Evolutionary conservation across 2,888 invertebrate species (phyloP), one percentile per base, ranked within the genome.

Genomic region (Yponomeuta sedellus): DNA sequence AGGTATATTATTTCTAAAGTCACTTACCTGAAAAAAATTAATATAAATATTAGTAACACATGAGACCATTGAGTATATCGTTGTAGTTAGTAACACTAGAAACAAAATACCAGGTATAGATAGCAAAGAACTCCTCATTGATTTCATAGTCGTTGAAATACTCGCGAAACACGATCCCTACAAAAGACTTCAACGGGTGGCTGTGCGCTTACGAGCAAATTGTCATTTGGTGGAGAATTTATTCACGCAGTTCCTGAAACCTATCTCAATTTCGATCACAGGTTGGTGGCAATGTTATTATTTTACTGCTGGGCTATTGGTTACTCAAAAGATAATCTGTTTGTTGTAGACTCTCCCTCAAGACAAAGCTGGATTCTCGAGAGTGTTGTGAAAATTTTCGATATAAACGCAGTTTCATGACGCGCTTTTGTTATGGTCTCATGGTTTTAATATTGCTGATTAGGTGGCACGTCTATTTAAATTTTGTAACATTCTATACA

Each of bases 171-270:
- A 16, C 44, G 12, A 52, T 52, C 44, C 19, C 39, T 63, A 63
- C 44, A 63, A 63, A 63, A 63, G 63, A 63, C 63, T 44, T 63
- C 40, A 63, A 63, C 63, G 63, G 20, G 63, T 19, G 40, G 6
- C 59, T 25, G 16, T 34, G 44, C 44, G 44, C 10, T 52, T 52
- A 52, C 44, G 16, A 52, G 16, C 16, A 52, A 52, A 52, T 16
- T 52, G 44, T 52, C 44, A 52, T 52, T 52, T 52, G 16, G 44
- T 16, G 3, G 44, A 16, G 16, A 16, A 52, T 52, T 44, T 52
- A 52, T 52, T 52, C 16, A 52, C 16, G 44, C 44, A 16, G 44
- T 52, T 52, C 44, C 44, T 52, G 44, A 52, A 52, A 52, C 16
- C 16, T 16, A 52, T 52, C 34, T 34, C 16, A 52, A 8, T 52